Evolutionary conservation across 2,797 vertebrate genomes (phyloP).

Genomic region (Dendrocincla fuliginosa): DNA sequence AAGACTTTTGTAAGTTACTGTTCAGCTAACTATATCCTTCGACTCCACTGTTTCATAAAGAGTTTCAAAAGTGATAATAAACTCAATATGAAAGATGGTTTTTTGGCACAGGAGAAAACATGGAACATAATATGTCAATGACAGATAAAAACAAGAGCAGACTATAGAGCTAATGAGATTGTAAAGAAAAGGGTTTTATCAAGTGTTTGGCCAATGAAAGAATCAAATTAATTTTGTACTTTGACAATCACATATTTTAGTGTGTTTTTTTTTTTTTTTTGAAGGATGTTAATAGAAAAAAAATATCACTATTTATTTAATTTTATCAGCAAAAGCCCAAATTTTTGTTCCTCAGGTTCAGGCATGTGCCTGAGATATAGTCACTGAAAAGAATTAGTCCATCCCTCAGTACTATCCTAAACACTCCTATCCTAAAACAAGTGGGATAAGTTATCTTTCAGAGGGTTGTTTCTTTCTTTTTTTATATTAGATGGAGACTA

Average conservation of each 20-base stretch:
- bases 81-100: slow-evolving; percentile 20
- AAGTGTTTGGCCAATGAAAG: background rate
- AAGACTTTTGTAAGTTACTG: background rate
- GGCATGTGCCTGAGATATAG: background rate
- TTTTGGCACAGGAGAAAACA: slow-evolving; percentile 20
- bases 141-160: background rate
- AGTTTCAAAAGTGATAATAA: slow-evolving; percentile 31
- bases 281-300: background rate
- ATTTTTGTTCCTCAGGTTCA: background rate
- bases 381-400: background rate
- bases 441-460: background rate
- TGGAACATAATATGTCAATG: background rate
- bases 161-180: background rate
- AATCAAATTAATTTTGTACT: background rate
- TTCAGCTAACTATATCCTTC: background rate
- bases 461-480: background rate
- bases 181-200: background rate
- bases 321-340: background rate
- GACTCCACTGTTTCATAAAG: background rate
- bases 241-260: background rate
- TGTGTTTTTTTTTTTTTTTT: background rate
- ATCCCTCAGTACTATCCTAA: background rate
- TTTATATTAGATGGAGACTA: background rate
- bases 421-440: background rate
- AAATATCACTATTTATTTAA: background rate